Evolutionary conservation across 2,113 vertebrate species (phyloP).

Genomic region (Macquaria australasica): DNA sequence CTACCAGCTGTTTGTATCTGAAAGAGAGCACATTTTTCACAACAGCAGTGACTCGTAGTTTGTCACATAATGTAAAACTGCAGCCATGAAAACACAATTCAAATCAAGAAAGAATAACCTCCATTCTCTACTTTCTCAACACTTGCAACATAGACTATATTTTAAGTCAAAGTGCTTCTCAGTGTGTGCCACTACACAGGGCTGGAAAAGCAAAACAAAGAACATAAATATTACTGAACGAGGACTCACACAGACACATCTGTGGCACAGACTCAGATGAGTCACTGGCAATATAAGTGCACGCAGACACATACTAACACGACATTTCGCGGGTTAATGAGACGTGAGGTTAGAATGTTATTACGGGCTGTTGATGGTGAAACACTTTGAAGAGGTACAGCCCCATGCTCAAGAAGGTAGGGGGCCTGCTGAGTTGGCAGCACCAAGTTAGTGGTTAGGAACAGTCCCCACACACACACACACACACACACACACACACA

Average conservation of each 20-base stretch:
- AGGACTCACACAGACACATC: constrained; percentile 61
- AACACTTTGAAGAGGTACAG: constrained; percentile 61
- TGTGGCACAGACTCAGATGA: constrained; percentile 74
- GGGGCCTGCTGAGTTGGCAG: constrained; percentile 33
- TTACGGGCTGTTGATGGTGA: constrained; percentile 44
- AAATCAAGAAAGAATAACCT: background rate
- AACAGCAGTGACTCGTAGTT: background rate
- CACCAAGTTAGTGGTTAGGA: constrained; percentile 15
- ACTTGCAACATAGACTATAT: constrained; percentile 1
- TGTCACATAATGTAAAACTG: constrained; percentile 7
- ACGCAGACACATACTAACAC: constrained; percentile 58
- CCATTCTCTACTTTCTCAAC: constrained; percentile 1
- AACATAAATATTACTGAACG: constrained; percentile 39
- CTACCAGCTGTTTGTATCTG: constrained; percentile 23
- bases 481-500: constrained; percentile 83
- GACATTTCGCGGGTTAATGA: constrained; percentile 64
- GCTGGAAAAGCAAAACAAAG: constrained; percentile 25
- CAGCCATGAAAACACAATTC: constrained; percentile 21
- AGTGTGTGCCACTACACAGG: constrained; percentile 24
- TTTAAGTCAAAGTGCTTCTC: constrained; percentile 14
- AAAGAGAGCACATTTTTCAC: constrained; percentile 5
- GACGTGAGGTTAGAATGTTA: constrained; percentile 58
- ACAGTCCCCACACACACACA: background rate
- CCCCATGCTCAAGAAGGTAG: constrained; percentile 17
- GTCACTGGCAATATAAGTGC: constrained; percentile 60